These are phyloP conservation scores for Pseudomugil gertrudae DNA, from an alignment of 2,797 vertebrate species.

Conservation along the genomic window DNA sequence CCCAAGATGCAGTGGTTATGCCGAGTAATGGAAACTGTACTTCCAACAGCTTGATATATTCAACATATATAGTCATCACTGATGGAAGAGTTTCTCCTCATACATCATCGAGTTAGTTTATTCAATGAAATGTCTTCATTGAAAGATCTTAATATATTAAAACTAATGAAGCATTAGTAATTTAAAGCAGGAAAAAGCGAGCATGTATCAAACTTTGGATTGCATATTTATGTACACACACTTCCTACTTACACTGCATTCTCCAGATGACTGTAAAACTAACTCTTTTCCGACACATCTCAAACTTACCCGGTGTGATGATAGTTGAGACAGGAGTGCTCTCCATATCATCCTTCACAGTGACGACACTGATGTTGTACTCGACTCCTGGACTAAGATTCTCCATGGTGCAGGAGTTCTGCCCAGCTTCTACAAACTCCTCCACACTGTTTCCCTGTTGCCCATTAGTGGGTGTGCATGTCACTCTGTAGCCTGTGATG, in stretches of 20 bases:
- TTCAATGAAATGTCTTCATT: constrained; percentile 52
- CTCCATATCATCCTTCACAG: constrained; percentile 92
- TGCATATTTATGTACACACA: not conserved
- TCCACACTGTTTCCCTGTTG: constrained; percentile 91
- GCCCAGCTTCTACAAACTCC: constrained; percentile 88
- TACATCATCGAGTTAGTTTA: constrained; percentile 14
- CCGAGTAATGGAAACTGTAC: constrained; percentile 4
- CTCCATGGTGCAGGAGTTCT: constrained; percentile 92
- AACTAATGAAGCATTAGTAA: constrained; percentile 12
- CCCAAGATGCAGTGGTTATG: constrained; percentile 38
- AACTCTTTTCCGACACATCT: not conserved
- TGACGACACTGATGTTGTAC: constrained; percentile 94
- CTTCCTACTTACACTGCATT: not conserved
- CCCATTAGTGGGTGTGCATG: constrained; percentile 87
- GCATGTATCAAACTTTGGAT: constrained; percentile 2
- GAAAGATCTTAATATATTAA: constrained; percentile 41
- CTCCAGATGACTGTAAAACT: not conserved
- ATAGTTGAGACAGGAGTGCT: constrained; percentile 89
- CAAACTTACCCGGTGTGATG: constrained; percentile 86
- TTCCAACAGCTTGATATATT: constrained; percentile 54
- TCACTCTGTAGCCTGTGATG: constrained; percentile 93
- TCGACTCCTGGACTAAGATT: constrained; percentile 93
- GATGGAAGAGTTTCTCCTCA: constrained; percentile 54
- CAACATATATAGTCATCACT: constrained; percentile 30
- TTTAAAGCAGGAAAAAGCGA: not conserved